Evolutionary conservation across 1,140 invertebrate genomes (phyloP).

Genomic region (Yoshiicerus persimilis): DNA sequence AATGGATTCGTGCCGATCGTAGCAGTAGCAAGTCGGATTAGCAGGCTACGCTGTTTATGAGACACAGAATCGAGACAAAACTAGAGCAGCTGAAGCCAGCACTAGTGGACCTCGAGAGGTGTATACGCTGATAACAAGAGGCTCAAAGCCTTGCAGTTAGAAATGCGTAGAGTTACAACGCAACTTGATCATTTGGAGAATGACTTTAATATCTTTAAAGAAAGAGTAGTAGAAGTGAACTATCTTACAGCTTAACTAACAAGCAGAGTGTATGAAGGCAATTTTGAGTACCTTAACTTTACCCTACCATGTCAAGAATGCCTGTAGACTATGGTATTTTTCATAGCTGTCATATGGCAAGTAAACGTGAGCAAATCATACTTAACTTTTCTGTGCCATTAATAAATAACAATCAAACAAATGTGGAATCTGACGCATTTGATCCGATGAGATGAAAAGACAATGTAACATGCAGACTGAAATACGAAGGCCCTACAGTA

Average conservation of each 20-base stretch:
- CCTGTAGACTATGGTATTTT: background rate
- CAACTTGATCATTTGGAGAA: background rate
- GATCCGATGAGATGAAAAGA: background rate
- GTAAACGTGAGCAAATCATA: background rate
- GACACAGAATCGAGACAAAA: background rate
- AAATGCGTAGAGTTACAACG: background rate
- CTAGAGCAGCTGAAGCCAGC: conserved; percentile 1
- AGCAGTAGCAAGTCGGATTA: conserved; percentile 4
- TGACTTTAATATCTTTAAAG: background rate
- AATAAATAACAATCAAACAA: background rate
- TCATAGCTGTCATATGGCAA: background rate
- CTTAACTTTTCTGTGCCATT: conserved; percentile 18
- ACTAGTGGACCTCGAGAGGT: conserved; percentile 26
- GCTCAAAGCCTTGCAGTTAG: background rate
- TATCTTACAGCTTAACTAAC: conserved; percentile 11
- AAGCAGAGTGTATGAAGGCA: background rate
- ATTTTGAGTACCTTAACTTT: conserved; percentile 25
- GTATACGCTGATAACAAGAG: background rate
- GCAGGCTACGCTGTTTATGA: background rate
- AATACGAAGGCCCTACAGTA: background rate
- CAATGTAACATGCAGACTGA: background rate
- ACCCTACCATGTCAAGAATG: background rate
- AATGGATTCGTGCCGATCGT: background rate
- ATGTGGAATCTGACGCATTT: conserved; percentile 28
- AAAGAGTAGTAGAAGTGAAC: background rate